Percentiles rank a stretch among this genome's conserved stretches.
Conservation (phyloP, 1,140 invertebrate species). For the Diplogasteroides magnus region DNA sequence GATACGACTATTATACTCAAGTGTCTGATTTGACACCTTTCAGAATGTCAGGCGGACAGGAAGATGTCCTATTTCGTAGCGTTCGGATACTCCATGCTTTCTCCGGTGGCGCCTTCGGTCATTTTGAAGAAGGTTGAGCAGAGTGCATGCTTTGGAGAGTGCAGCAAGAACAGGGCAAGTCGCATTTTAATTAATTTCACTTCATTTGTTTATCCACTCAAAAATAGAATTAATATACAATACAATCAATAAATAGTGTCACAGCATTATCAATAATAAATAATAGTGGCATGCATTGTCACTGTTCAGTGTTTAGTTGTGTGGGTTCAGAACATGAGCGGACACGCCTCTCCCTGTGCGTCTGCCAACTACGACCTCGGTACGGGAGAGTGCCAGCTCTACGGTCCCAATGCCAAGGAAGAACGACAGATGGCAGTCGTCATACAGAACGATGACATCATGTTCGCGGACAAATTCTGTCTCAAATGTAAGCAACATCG, state of each 20-base stretch:
- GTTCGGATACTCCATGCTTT: background rate
- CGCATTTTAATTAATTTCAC: no score
- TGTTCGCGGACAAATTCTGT: background rate
- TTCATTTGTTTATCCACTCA: no score
- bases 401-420: background rate
- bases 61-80: background rate
- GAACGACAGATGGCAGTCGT: background rate
- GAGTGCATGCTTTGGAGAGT: background rate
- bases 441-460: background rate
- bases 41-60: no score
- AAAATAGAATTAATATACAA: no score
- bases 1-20: no score
- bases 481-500: background rate
- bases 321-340: no score
- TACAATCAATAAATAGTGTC: no score
- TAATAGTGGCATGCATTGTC: no score
- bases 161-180: background rate
- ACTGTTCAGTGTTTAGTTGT: no score
- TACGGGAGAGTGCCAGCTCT: background rate
- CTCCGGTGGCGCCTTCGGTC: background rate
- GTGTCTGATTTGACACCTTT: no score
- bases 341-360: no score
- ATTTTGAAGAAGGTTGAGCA: background rate
- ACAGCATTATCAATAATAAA: no score
- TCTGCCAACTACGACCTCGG: background rate